Conservation (phyloP, 2,888 invertebrate species). For the Lasioglossum malachurum region DNA sequence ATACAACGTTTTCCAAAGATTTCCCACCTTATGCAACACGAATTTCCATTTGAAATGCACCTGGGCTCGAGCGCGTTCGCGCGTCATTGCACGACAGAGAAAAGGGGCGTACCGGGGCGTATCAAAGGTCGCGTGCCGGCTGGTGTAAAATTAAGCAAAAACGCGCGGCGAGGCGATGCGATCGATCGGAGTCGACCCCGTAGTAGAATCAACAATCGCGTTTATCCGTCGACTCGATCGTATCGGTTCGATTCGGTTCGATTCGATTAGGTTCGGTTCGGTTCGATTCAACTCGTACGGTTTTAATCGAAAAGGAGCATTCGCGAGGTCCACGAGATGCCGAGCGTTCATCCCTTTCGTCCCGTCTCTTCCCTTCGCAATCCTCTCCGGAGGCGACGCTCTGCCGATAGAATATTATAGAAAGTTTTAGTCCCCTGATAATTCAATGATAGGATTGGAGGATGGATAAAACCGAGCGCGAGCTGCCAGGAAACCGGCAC, state of each 20-base stretch:
- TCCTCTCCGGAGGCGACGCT: neutral
- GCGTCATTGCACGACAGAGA: neutral
- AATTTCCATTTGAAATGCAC: slow-evolving; percentile 1
- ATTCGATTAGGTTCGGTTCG: neutral
- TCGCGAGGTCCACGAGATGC: neutral
- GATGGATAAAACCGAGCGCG: slow-evolving; percentile 38
- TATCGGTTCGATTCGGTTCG: slow-evolving; percentile 5
- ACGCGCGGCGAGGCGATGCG: neutral
- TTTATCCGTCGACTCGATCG: neutral
- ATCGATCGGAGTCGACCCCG: neutral
- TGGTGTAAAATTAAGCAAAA: slow-evolving; percentile 19
- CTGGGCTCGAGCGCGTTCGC: neutral
- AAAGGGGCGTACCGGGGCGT: neutral
- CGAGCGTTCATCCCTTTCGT: too few relatives aligned
- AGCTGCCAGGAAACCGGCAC: slow-evolving; percentile 42
- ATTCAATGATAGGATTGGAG: slow-evolving; percentile 60
- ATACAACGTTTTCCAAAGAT: neutral
- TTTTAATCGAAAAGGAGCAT: slow-evolving; percentile 23
- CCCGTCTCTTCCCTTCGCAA: neutral
- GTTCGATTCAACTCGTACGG: slow-evolving; percentile 11
- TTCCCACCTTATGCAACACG: neutral
- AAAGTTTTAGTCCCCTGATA: slow-evolving; percentile 58
- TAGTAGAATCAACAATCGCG: neutral
- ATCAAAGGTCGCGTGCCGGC: slow-evolving; percentile 36
- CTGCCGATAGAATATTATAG: slow-evolving; percentile 42